These are phyloP conservation scores for Darevskia nairensis DNA, from an alignment of 2,797 vertebrate genomes.

Conservation along the genomic window DNA sequence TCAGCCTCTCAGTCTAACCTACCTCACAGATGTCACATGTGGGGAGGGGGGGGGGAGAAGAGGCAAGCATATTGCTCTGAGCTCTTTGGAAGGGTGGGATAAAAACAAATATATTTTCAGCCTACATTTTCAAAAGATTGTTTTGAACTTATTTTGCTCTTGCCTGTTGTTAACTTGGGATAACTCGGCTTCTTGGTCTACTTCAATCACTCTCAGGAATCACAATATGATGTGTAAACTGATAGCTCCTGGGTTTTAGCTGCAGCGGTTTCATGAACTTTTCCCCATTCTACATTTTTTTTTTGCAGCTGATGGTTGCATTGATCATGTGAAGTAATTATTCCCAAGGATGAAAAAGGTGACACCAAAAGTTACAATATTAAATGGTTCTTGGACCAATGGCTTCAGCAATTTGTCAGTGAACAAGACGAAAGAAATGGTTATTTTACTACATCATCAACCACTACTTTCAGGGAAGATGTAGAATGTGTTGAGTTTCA, in stretches of 20 bases:
- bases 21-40: background rate
- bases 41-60: too few relatives aligned
- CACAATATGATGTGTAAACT: background rate
- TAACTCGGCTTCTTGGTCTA: background rate
- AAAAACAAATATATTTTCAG: slow-evolving; percentile 32
- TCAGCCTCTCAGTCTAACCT: background rate
- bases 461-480: rapidly evolving
- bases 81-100: slow-evolving; percentile 1
- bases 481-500: background rate
- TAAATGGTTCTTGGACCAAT: background rate
- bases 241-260: background rate
- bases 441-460: background rate
- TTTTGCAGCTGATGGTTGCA: background rate
- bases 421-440: slow-evolving; percentile 36
- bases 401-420: background rate
- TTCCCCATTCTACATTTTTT: background rate
- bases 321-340: background rate
- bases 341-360: background rate
- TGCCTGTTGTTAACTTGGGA: slow-evolving; percentile 43
- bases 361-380: background rate
- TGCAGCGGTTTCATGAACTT: background rate
- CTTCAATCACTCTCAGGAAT: background rate
- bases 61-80: background rate
- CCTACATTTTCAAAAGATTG: slow-evolving; percentile 37
- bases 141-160: slow-evolving; percentile 30